Evolutionary conservation across 2,888 invertebrate species (phyloP).

Genomic region (Nasonovia ribisnigri): DNA sequence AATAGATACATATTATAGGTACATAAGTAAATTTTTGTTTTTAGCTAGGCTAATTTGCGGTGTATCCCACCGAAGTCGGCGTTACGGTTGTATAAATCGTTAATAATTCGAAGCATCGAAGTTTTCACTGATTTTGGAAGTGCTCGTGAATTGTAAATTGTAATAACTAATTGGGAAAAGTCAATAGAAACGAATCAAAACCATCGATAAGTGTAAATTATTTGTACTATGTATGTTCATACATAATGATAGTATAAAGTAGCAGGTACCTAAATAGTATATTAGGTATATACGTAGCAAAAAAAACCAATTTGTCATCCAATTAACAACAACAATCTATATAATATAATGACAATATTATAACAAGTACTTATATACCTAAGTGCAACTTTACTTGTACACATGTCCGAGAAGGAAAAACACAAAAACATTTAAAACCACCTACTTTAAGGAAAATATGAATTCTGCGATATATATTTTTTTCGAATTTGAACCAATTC

Average conservation of each 20-base stretch:
- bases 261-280: neutral
- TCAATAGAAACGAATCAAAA: neutral
- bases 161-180: neutral
- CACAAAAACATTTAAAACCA: neutral
- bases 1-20: neutral
- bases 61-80: neutral
- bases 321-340: neutral
- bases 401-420: neutral
- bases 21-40: neutral
- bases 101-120: neutral
- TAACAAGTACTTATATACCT: neutral
- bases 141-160: neutral
- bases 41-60: neutral
- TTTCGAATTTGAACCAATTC: neutral
- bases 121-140: neutral
- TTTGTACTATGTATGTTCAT: neutral
- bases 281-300: neutral
- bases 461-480: neutral
- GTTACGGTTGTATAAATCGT: neutral
- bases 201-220: neutral
- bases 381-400: neutral
- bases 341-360: neutral
- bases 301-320: neutral
- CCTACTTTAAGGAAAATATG: neutral
- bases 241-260: neutral